Base-by-base conservation (phyloP, 2,888 invertebrate genomes). In the Xestia sexstrigata region DNA sequence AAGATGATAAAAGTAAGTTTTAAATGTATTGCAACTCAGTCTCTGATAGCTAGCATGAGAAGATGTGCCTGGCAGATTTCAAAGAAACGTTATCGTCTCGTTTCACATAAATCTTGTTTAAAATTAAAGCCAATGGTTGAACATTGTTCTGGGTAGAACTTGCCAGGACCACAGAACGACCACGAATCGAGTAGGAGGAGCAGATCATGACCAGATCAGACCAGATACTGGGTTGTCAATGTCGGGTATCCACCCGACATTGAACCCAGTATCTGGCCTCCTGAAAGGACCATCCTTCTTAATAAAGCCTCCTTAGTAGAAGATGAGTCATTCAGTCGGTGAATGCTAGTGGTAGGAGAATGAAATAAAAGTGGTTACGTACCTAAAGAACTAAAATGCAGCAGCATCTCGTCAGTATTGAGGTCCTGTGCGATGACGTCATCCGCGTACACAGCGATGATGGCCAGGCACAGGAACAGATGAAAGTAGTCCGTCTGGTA, bases 401-500 rank as follows among this genome's bases (percentile, higher is more conserved):
- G 96, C 73, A 99, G 96, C 98, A 99, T 99, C 94, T 99, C 99
- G 92, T 99, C 99, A 13, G 99, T 98, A 87, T 99, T 98, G 69
- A 99, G 97, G 91, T 98, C 98, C 95, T 99, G 99, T 52, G 99
- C 98, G 84, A 99, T 98, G 74, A 99, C 99, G 94, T 99, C 99
- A 91, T 99, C 99, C 6, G 98, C 98, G 92, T 99, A 99, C 49
- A 99, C 98, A 62, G 98, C 98, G 83, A 99, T 98, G 90, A 99
- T 99, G 74, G 99, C 98, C 88, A 99, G 97, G 92, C 99, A 99
- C 76, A 99, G 97, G 95, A 99, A 99, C 90, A 99, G 96, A 92
- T 99, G 99, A 96, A 99, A 99, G 94, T 99, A 99, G 93, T 99
- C 99, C 0, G 99, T 99, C 92, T 99, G 97, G 94, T 99, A 99